Percentiles rank a stretch among this genome's conserved stretches.
phyloP scores from a whole-genome alignment of 2,888 invertebrate species.

The Hydroisotoma schaefferi region DNA sequence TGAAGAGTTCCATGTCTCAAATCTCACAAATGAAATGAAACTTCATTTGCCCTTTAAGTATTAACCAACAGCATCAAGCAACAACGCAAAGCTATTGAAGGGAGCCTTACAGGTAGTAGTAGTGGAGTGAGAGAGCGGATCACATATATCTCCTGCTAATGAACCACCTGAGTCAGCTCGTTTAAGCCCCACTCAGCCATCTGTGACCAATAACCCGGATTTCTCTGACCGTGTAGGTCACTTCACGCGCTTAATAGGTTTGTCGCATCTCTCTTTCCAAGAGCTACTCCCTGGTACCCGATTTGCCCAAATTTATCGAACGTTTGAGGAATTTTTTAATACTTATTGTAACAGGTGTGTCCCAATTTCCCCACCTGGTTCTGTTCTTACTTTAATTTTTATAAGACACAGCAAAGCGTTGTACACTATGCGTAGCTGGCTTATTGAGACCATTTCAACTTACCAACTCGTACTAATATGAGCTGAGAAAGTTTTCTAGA shows the following conservation, averaged over 20 bases:
- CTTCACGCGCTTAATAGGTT: conserved; percentile 11
- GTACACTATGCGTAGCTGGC: too few relatives aligned
- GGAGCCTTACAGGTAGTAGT: too few relatives aligned
- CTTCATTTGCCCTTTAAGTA: conserved; percentile 2
- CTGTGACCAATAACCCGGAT: conserved; percentile 22
- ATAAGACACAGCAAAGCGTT: too few relatives aligned
- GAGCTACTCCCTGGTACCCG: conserved; percentile 13
- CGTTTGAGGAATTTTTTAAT: conserved; percentile 9
- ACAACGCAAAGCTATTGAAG: too few relatives aligned
- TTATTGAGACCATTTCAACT: too few relatives aligned
- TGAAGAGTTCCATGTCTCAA: too few relatives aligned
- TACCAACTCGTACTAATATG: too few relatives aligned
- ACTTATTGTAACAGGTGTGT: conserved; percentile 16
- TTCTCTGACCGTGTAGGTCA: conserved; percentile 5
- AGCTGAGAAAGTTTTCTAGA: too few relatives aligned
- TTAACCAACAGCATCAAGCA: not conserved
- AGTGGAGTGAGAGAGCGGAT: too few relatives aligned
- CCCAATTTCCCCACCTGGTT: conserved; percentile 11
- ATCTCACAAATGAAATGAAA: conserved; percentile 7
- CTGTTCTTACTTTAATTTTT: too few relatives aligned
- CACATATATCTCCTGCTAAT: not conserved
- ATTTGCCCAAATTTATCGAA: conserved; percentile 10
- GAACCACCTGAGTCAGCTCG: not conserved
- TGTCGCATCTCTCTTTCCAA: conserved; percentile 8
- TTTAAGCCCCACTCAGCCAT: conserved; percentile 5